Evolutionary conservation across 2,113 vertebrate species (phyloP), one percentile per base, ranked within the genome.

Genomic region (Corynorhinus townsendii): DNA sequence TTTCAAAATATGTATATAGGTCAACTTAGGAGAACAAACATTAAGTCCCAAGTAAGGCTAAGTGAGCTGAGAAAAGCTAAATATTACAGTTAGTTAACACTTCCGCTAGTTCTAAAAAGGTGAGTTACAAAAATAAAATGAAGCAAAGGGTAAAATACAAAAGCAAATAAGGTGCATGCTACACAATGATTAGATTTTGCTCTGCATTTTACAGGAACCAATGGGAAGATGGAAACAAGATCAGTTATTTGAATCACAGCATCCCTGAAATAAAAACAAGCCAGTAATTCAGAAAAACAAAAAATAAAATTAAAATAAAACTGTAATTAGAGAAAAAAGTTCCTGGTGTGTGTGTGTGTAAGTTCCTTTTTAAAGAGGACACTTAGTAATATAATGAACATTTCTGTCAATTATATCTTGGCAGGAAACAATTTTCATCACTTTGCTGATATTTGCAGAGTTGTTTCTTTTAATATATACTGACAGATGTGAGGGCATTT

Each of bases 111-210:
- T 93, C 28, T 89, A 89, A n/a, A 95, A 91, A 84, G 73, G 49
- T 73, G 22, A 88, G 11, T 82, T 64, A 86, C 4, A 86, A 93
- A 95, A 90, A 91, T 85, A 96, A 82, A 86, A 73, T 54, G 28
- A 95, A 90, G n/a, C 45, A 72, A 66, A 75, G 0, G 45, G 11
- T 38, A 59, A 89, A 89, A 87, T 47, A 77, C 45, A 54, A 11
- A 93, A 17, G 62, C 54, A 77, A 94, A 26, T 15, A 80, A 86
- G 24, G 59, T 30, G 20, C 2, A 56, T 72, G 47, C 10, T 82
- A 72, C 17, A 54, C 11, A 95, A 71, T 4, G 17, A 59, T 24
- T 87, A 87, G 28, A 86, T 87, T 75, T 84, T 87, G 76, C 9
- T 86, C 69, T 89, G 20, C 12, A 26, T 59, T 96, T 91, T 66